Evolutionary conservation across 2,113 vertebrate genomes (phyloP).

Genomic region (Catharus fuscescens): DNA sequence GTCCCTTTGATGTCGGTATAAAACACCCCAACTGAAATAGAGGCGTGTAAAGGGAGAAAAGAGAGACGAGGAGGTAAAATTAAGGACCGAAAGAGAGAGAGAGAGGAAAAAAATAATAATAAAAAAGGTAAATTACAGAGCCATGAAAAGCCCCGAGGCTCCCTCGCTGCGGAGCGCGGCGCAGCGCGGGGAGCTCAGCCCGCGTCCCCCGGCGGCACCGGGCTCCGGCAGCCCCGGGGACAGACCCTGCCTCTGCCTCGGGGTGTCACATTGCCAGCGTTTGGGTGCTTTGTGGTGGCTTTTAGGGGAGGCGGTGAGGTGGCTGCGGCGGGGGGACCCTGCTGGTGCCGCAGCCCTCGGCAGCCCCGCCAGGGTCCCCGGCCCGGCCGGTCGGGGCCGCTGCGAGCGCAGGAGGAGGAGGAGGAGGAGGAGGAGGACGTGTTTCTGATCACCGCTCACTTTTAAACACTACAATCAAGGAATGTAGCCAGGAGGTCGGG

Average conservation of each 20-base stretch:
- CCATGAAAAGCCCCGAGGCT: background rate
- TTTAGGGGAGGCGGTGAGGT: background rate
- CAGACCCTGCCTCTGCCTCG: fast-evolving
- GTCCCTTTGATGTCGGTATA: slow-evolving; percentile 38
- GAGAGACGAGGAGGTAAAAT: background rate
- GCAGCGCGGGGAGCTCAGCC: background rate
- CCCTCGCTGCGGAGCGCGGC: background rate
- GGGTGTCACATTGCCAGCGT: fast-evolving
- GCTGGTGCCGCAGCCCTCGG: background rate
- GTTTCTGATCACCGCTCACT: slow-evolving; percentile 14
- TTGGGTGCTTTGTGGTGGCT: fast-evolving
- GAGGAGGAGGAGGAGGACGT: background rate
- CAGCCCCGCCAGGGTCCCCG: background rate
- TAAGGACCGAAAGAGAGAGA: background rate
- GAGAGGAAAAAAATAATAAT: no score
- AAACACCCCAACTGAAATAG: slow-evolving; percentile 12
- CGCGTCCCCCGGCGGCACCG: background rate
- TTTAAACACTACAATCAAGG: slow-evolving; percentile 39
- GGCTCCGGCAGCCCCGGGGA: background rate
- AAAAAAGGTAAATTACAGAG: background rate
- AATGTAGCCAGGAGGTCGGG: slow-evolving; percentile 54
- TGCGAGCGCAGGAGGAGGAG: background rate
- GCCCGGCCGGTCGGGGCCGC: background rate
- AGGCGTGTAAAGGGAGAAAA: slow-evolving; percentile 11
- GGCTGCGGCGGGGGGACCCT: background rate